Percentiles rank a stretch among this genome's conserved stretches.
Evolutionary conservation across 2,113 vertebrate species (phyloP).

Genomic region (Tyrannus savana): DNA sequence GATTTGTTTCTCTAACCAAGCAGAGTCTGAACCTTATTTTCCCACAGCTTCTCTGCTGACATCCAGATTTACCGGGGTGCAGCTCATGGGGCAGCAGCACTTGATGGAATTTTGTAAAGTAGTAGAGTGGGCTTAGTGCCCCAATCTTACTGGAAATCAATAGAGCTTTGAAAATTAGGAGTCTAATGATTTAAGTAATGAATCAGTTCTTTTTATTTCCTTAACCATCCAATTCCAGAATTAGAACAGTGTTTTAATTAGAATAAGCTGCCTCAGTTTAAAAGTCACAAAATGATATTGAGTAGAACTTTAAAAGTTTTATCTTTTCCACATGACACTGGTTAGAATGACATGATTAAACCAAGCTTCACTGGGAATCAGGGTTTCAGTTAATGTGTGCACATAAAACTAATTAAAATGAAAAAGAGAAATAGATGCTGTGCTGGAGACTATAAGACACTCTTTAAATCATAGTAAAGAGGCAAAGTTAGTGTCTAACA

Average conservation of each 20-base stretch:
- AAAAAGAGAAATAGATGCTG: background rate
- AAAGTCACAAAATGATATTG: background rate
- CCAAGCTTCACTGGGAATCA: background rate
- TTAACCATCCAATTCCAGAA: background rate
- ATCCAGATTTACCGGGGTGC: background rate
- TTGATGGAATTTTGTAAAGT: background rate
- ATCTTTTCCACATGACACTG: background rate
- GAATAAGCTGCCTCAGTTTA: background rate
- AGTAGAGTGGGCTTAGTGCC: background rate
- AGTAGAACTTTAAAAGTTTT: background rate
- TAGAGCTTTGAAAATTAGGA: background rate
- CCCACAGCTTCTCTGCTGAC: background rate
- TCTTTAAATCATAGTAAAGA: background rate
- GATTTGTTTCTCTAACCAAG: background rate
- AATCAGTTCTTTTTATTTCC: background rate
- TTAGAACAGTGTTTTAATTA: background rate
- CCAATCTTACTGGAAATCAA: background rate
- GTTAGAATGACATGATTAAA: background rate
- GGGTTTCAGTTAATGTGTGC: background rate
- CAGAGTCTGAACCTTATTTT: background rate
- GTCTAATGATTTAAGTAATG: background rate
- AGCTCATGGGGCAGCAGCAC: background rate
- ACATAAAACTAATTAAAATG: background rate
- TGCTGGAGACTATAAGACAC: background rate
- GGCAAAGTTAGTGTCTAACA: constrained; percentile 9